A percentile compares a stretch with the other conserved stretches of the same genome.
phyloP scores from a whole-genome alignment of 2,888 invertebrate species.

The Chloroclysta siterata region DNA sequence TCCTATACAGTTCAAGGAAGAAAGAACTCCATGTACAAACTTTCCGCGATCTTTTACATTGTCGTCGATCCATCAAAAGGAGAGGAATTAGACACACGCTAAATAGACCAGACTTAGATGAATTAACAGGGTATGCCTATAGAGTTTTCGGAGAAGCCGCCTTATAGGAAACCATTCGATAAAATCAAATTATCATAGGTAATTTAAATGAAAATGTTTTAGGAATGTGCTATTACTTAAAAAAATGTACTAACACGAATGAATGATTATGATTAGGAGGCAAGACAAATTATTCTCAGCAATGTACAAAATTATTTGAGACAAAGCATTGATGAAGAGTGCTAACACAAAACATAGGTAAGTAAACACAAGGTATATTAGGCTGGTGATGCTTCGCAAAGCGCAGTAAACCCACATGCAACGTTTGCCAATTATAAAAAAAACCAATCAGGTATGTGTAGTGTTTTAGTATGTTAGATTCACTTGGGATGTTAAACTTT shows the following conservation, averaged over 20 bases:
- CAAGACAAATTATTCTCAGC: neutral
- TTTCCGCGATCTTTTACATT: too few species aligned
- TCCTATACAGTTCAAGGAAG: too few species aligned
- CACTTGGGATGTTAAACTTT: slow-evolving; percentile 49
- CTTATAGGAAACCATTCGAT: too few species aligned
- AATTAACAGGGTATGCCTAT: too few species aligned
- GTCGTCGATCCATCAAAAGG: too few species aligned
- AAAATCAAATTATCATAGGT: too few species aligned
- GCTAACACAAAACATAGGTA: slow-evolving; percentile 11
- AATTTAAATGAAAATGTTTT: too few species aligned
- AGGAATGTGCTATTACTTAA: too few species aligned
- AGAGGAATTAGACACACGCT: too few species aligned
- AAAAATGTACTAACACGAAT: neutral
- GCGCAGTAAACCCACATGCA: slow-evolving; percentile 68
- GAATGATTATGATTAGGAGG: slow-evolving; percentile 8
- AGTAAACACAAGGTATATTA: neutral
- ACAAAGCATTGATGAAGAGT: slow-evolving; percentile 12
- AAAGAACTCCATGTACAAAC: too few species aligned
- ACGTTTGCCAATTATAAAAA: slow-evolving; percentile 61
- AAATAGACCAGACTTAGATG: too few species aligned
- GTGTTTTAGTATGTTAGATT: slow-evolving; percentile 49
- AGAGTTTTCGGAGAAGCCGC: too few species aligned
- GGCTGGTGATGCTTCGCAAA: slow-evolving; percentile 24
- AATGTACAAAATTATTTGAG: slow-evolving; percentile 11
- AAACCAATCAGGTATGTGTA: slow-evolving; percentile 51